Percentiles rank a stretch among this genome's conserved stretches.
Evolutionary conservation across 1,140 invertebrate genomes (phyloP).

Genomic region (Drosophila fuyamai): DNA sequence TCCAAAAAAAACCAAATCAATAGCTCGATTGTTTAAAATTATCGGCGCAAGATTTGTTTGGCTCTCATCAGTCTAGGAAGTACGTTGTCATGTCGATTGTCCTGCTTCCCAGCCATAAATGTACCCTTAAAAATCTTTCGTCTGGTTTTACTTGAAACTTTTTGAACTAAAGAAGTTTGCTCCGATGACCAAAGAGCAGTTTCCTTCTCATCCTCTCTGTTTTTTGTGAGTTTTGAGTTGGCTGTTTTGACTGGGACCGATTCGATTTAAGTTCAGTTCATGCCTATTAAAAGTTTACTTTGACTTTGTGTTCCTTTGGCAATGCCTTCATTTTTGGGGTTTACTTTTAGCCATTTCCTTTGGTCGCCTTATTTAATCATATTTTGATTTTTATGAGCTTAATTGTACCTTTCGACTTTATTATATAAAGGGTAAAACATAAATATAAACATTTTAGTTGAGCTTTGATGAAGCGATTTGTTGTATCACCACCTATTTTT

Average conservation of each 20-base stretch:
- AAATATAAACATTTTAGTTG: too few species aligned
- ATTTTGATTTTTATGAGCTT: not conserved
- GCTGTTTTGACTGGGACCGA: conserved; percentile 25
- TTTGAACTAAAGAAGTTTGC: conserved; percentile 26
- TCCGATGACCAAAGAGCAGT: conserved; percentile 23
- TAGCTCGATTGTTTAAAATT: conserved; percentile 5
- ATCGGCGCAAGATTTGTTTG: not conserved
- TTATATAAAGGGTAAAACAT: too few species aligned
- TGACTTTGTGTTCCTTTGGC: conserved; percentile 14
- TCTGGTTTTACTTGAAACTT: conserved; percentile 42
- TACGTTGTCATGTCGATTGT: conserved; percentile 25
- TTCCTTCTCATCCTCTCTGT: not conserved
- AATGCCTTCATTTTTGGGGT: conserved; percentile 2
- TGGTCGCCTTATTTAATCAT: not conserved
- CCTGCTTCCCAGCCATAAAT: conserved; percentile 21
- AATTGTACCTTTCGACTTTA: too few species aligned
- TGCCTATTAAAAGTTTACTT: conserved; percentile 42
- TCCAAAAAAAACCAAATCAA: conserved; percentile 7
- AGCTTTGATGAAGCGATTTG: too few species aligned
- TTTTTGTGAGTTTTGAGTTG: conserved; percentile 9
- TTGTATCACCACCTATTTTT: too few species aligned
- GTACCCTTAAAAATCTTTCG: conserved; percentile 25
- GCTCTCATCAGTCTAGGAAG: not conserved
- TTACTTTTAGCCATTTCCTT: not conserved
- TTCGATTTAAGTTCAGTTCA: conserved; percentile 64